A percentile compares a stretch with the other conserved stretches of the same genome.
Evolutionary conservation across 2,113 vertebrate species (phyloP).

Genomic region (Epinephelus fuscoguttatus): DNA sequence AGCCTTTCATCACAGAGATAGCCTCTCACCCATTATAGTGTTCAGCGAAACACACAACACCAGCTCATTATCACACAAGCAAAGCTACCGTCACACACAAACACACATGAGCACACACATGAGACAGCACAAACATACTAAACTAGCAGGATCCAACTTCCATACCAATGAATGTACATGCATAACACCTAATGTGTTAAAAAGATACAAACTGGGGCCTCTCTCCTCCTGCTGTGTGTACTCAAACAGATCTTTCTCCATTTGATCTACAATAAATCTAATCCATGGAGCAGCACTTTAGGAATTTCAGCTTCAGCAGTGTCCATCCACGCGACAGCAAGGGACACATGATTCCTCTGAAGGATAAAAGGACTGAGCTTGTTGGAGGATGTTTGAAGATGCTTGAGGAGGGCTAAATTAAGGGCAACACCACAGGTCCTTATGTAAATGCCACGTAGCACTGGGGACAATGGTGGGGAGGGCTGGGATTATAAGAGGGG

Average conservation of each 20-base stretch:
- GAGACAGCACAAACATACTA: slow-evolving; percentile 8
- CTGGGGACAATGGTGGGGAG: slow-evolving; percentile 64
- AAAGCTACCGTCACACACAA: slow-evolving; percentile 18
- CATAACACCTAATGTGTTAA: not conserved
- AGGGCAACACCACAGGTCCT: slow-evolving; percentile 70
- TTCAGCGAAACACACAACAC: slow-evolving; percentile 57
- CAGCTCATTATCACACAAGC: slow-evolving; percentile 54
- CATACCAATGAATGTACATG: slow-evolving; percentile 6
- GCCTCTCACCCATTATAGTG: slow-evolving; percentile 47
- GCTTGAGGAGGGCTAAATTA: slow-evolving; percentile 77
- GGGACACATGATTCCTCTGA: slow-evolving; percentile 50
- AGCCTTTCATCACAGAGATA: slow-evolving; percentile 63
- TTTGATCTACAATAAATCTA: slow-evolving; percentile 58
- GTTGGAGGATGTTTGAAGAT: slow-evolving; percentile 76
- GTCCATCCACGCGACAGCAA: slow-evolving; percentile 19
- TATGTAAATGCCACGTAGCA: slow-evolving; percentile 76
- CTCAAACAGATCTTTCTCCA: slow-evolving; percentile 36
- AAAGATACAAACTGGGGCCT: slow-evolving; percentile 2
- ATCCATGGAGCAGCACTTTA: slow-evolving; percentile 51
- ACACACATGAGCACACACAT: slow-evolving; percentile 37
- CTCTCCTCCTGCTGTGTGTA: slow-evolving; percentile 21
- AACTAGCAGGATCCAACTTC: slow-evolving; percentile 7
- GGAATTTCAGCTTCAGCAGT: slow-evolving; percentile 38
- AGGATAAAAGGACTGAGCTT: slow-evolving; percentile 61
- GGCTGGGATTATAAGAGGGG: slow-evolving; percentile 76